phyloP scores from a whole-genome alignment of 1,140 invertebrate genomes.

The Hermetia illucens region DNA sequence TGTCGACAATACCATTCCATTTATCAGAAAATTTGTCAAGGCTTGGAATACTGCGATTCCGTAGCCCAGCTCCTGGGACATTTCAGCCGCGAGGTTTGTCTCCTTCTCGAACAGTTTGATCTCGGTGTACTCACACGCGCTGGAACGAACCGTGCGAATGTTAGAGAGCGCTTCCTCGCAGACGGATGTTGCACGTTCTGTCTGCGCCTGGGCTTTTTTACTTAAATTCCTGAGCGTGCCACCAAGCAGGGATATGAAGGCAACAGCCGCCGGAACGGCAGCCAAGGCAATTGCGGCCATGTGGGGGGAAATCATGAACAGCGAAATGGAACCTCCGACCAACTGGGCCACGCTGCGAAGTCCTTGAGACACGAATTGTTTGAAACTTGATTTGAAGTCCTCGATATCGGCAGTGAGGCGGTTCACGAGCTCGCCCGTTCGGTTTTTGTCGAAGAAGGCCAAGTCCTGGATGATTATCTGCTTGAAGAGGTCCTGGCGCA shows the following conservation, averaged over 20 bases:
- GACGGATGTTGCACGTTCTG: constrained; percentile 69
- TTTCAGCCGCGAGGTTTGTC: constrained; percentile 48
- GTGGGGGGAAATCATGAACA: constrained; percentile 62
- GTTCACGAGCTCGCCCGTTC: constrained; percentile 83
- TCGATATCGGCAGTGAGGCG: constrained; percentile 85
- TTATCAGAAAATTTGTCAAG: constrained; percentile 65
- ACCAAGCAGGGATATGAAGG: constrained; percentile 17
- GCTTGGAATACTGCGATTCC: constrained; percentile 85
- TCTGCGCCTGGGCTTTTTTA: constrained; percentile 61
- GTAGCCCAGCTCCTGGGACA: constrained; percentile 69
- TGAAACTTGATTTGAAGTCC: constrained; percentile 94
- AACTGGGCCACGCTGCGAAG: constrained; percentile 71
- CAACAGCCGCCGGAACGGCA: constrained; percentile 76
- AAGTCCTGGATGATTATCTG: constrained; percentile 80
- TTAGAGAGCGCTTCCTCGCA: constrained; percentile 88
- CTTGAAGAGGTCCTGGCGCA: constrained; percentile 69
- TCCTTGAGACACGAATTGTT: constrained; percentile 79
- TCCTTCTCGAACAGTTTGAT: constrained; percentile 59
- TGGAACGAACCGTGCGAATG: constrained; percentile 79
- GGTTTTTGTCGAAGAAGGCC: constrained; percentile 78
- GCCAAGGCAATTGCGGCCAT: constrained; percentile 68
- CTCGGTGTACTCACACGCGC: constrained; percentile 83
- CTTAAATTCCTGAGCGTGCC: constrained; percentile 54
- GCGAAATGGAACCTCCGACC: constrained; percentile 26
- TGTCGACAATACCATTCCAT: constrained; percentile 76